Percentiles rank a stretch among this genome's conserved stretches.
phyloP scores from a whole-genome alignment of 1,140 invertebrate genomes.

The Trichogramma pretiosum region DNA sequence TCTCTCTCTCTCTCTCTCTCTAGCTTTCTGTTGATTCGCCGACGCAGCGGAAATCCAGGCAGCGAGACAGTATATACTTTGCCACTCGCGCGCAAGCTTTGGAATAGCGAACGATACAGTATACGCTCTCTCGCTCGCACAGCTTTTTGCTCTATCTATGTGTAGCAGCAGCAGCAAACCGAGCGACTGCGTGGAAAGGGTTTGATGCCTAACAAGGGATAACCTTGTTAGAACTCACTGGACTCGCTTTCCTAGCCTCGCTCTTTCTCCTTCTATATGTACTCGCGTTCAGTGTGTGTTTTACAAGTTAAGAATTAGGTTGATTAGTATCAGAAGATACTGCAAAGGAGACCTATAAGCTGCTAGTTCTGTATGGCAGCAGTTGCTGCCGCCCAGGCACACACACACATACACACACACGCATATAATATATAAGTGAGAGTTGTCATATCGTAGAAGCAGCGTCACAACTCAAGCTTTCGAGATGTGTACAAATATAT shows the following conservation, averaged over 20 bases:
- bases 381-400: conserved; percentile 13
- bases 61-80: conserved; percentile 1
- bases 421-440: too few species aligned
- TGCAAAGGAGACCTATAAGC: conserved; percentile 19
- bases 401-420: conserved; percentile 17
- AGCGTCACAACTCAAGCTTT: too few species aligned
- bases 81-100: too few species aligned
- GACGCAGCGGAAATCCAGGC: conserved; percentile 1
- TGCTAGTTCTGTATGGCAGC: conserved; percentile 17
- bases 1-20: too few species aligned
- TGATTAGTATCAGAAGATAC: conserved; percentile 38
- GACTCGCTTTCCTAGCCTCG: conserved; percentile 22
- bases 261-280: background rate
- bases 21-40: conserved; percentile 7
- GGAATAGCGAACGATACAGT: too few species aligned
- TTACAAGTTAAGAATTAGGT: conserved; percentile 48
- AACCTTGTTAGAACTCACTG: conserved; percentile 39
- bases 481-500: too few species aligned
- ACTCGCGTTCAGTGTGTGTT: conserved; percentile 34
- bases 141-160: conserved; percentile 23
- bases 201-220: conserved; percentile 46
- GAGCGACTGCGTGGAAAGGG: conserved; percentile 27
- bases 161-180: conserved; percentile 12
- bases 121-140: too few species aligned
- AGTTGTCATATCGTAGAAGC: too few species aligned